Evolutionary conservation across 2,113 vertebrate species (phyloP).

Genomic region (Cyanoderma ruficeps): DNA sequence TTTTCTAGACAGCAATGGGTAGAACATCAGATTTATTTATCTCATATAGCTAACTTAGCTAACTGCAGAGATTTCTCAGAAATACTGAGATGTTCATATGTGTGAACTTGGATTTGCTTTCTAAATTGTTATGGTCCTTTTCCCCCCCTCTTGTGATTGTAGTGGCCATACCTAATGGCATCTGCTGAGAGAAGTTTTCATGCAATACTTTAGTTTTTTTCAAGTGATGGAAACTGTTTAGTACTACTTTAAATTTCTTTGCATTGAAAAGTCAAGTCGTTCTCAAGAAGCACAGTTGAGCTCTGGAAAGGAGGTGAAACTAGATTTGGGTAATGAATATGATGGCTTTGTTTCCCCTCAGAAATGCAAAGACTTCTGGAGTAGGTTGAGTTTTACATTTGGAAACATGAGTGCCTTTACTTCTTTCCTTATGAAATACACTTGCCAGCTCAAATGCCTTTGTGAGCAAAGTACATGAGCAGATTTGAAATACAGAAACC

Average conservation of each 20-base stretch:
- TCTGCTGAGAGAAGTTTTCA: slow-evolving; percentile 39
- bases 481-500: slow-evolving; percentile 47
- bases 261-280: slow-evolving; percentile 51
- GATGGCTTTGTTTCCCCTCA: slow-evolving; percentile 31
- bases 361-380: slow-evolving; percentile 26
- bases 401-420: slow-evolving; percentile 77
- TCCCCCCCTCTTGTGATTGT: neutral
- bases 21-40: slow-evolving; percentile 25
- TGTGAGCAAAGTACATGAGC: slow-evolving; percentile 43
- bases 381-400: slow-evolving; percentile 52
- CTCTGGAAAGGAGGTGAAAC: slow-evolving; percentile 64
- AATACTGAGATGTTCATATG: neutral
- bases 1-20: slow-evolving; percentile 1
- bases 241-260: slow-evolving; percentile 41
- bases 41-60: neutral
- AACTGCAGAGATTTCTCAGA: slow-evolving; percentile 10
- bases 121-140: neutral
- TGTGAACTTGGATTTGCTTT: slow-evolving; percentile 25
- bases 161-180: slow-evolving; percentile 6
- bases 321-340: slow-evolving; percentile 23
- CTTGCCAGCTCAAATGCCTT: slow-evolving; percentile 62
- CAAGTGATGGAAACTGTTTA: slow-evolving; percentile 30
- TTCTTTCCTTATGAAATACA: slow-evolving; percentile 56
- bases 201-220: slow-evolving; percentile 23
- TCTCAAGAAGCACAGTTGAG: slow-evolving; percentile 60